Conservation (phyloP, 35 echinoderm and acorn worm species). For the Diadema setosum region DNA sequence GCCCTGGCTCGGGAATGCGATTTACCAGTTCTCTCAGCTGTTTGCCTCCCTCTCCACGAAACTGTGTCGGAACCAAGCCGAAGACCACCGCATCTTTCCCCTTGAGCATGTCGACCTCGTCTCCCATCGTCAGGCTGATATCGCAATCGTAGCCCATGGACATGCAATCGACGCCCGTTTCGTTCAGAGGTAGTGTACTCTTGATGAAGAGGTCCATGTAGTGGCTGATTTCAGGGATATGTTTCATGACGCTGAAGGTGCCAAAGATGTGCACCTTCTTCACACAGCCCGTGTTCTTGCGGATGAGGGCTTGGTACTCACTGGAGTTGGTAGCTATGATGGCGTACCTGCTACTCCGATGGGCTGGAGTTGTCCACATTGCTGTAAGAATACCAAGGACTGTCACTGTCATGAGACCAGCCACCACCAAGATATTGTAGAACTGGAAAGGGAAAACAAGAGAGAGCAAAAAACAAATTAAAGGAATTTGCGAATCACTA, state of each 20-base stretch:
- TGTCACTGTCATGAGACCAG: background rate
- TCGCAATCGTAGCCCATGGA: background rate
- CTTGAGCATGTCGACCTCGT: background rate
- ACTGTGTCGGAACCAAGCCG: constrained; percentile 66
- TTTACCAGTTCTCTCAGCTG: background rate
- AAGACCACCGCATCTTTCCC: constrained; percentile 72
- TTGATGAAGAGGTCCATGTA: background rate
- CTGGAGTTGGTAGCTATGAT: background rate
- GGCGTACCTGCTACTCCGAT: background rate
- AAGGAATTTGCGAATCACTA: too few species aligned
- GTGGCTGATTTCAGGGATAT: background rate
- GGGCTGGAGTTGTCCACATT: background rate
- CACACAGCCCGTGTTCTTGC: background rate
- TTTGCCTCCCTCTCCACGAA: background rate
- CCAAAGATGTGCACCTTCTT: background rate
- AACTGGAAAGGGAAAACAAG: too few species aligned
- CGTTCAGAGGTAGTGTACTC: background rate
- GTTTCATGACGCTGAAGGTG: background rate
- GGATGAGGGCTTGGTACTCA: background rate
- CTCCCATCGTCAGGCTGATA: background rate
- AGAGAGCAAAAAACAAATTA: too few species aligned
- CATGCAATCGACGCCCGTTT: background rate
- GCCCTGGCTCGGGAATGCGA: constrained; percentile 3
- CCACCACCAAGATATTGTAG: background rate
- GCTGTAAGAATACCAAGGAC: background rate